Base-by-base conservation (phyloP, 2,113 vertebrate genomes). In the Eleginops maclovinus region DNA sequence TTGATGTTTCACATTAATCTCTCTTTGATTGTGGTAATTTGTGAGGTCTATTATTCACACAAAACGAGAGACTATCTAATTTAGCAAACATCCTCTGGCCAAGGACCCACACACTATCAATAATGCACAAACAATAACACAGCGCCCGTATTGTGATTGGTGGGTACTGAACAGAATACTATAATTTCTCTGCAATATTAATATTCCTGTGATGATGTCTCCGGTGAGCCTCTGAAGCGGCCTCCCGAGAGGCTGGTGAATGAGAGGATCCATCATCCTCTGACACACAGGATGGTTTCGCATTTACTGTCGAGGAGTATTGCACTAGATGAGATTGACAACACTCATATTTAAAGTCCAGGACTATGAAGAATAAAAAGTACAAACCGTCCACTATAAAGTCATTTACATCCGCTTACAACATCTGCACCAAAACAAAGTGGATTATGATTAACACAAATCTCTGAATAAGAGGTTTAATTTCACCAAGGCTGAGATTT, bases 11-110 rank as follows among this genome's bases (percentile, higher is more conserved):
- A 51, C 17, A 10, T 59, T 60, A 3, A 43, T 50, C 17, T 56
- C 8, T 54, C 4, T 41, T 15, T 21, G 46, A 21, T 21, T 13
- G 16, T 1, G 6, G 14, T 9, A 36, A n/a, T 43, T 75, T 76
- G 41, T 7, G 13, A 64, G 54, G 43, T 49, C 12, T 13, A 73
- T 50, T 64, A 74, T 70, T 77, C 63, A 47, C 51, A 68, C 54
- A 44, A 58, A n/a, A 40, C 0, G 0, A 80, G 66, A 9, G 4
- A 19, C 44, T 12, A 56, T 73, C 63, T 75, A 54, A 77, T 60
- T 31, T 83, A 68, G 74, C 79, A 77, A 86, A 87, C 74, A 84
- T 75, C 44, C 0, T 4, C 47, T n/a, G 6, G 22, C 49, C 61
- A 63, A 76, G 64, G 68, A 75, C 70, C 58, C 2, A 0, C 2